Evolutionary conservation across 2,888 invertebrate genomes (phyloP).

Genomic region (Eupithecia tripunctaria): DNA sequence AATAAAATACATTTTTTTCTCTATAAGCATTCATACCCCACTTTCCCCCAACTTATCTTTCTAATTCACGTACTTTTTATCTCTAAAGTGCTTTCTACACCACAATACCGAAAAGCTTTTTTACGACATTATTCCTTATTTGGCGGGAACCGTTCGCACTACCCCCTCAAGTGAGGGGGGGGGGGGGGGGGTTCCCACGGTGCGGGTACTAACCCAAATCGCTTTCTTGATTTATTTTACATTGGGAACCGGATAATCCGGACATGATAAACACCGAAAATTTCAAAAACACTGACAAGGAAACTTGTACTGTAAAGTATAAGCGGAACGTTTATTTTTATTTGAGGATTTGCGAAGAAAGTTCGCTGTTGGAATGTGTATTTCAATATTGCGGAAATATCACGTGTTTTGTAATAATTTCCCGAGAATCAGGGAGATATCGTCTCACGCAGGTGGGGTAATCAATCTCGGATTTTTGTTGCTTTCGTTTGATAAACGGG

Average conservation of each 20-base stretch:
- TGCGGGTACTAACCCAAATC: slow-evolving; percentile 39
- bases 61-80: slow-evolving; percentile 13
- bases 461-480: slow-evolving; percentile 63
- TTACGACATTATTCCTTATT: slow-evolving; percentile 30
- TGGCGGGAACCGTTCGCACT: slow-evolving; percentile 31
- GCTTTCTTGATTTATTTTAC: slow-evolving; percentile 46
- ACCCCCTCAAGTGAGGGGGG: slow-evolving; percentile 5
- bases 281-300: slow-evolving; percentile 20
- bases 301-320: slow-evolving; percentile 24
- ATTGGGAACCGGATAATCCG: slow-evolving; percentile 43
- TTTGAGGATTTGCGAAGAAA: slow-evolving; percentile 6
- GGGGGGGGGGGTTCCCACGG: background rate
- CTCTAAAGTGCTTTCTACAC: slow-evolving; percentile 20
- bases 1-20: background rate
- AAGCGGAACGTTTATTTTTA: slow-evolving; percentile 21
- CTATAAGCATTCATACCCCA: background rate
- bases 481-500: slow-evolving; percentile 37
- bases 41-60: background rate
- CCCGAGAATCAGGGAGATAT: slow-evolving; percentile 26
- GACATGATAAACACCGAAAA: slow-evolving; percentile 44
- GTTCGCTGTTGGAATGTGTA: slow-evolving; percentile 25
- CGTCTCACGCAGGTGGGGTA: slow-evolving; percentile 55
- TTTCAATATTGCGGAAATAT: slow-evolving; percentile 24
- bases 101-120: slow-evolving; percentile 28
- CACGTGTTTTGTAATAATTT: slow-evolving; percentile 25